phyloP scores from a whole-genome alignment of 64 coral and sea anemone species.

The Actinia tenebrosa region DNA sequence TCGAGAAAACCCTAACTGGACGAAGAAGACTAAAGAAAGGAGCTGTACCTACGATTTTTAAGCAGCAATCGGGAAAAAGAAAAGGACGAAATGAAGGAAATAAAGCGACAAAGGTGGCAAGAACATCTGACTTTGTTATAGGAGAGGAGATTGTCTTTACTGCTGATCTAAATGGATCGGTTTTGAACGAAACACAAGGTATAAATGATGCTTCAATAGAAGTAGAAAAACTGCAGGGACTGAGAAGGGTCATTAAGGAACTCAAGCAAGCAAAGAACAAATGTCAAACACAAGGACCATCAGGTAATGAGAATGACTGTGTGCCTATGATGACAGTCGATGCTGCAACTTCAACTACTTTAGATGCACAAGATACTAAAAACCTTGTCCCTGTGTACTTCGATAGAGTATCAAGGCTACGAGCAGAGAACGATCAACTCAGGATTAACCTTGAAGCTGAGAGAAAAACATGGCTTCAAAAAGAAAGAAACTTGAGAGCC shows the following conservation, averaged over 20 bases:
- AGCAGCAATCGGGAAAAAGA: not conserved
- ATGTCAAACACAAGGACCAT: not conserved
- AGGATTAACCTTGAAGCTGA: not conserved
- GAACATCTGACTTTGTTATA: not conserved
- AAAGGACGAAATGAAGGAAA: not conserved
- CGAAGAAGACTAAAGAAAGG: constrained; percentile 7
- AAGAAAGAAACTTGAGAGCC: not conserved
- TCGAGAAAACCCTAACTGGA: constrained; percentile 6
- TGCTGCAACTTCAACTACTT: not conserved
- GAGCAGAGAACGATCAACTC: constrained; percentile 5
- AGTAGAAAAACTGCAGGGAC: not conserved
- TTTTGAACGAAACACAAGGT: not conserved
- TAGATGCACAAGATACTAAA: not conserved
- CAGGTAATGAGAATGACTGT: not conserved
- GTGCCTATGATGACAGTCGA: not conserved
- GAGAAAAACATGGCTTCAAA: not conserved
- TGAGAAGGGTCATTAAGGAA: not conserved
- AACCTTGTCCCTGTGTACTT: not conserved
- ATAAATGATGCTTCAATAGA: not conserved
- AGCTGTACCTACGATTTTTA: constrained; percentile 1
- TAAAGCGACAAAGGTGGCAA: not conserved
- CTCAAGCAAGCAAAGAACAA: not conserved
- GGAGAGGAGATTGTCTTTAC: not conserved
- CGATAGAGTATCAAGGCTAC: not conserved
- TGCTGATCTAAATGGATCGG: not conserved